These are phyloP conservation scores for Chloropsis hardwickii DNA, from an alignment of 2,113 vertebrate genomes.

Conservation along the genomic window DNA sequence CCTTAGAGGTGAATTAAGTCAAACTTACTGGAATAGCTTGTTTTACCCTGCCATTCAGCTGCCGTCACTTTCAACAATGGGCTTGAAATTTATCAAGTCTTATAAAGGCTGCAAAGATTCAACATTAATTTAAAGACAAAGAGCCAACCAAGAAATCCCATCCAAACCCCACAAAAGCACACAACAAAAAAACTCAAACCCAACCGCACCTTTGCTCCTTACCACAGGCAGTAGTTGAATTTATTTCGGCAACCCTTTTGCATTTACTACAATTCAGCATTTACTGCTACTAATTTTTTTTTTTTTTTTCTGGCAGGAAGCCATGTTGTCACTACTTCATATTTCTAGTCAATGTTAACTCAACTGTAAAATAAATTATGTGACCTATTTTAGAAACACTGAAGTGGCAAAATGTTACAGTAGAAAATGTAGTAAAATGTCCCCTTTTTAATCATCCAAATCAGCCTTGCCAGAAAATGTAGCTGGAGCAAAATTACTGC, in stretches of 20 bases:
- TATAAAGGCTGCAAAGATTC: not conserved
- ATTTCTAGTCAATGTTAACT: conserved; percentile 27
- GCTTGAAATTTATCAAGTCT: not conserved
- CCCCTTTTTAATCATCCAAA: not conserved
- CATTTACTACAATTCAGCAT: not conserved
- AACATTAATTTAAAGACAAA: not conserved
- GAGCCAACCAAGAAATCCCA: not conserved
- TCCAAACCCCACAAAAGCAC: not conserved
- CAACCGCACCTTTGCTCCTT: not conserved
- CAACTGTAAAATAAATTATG: conserved; percentile 33
- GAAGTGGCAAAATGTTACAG: conserved; percentile 9
- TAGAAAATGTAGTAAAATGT: not conserved
- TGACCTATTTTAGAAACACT: conserved; percentile 42
- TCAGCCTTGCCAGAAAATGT: not conserved
- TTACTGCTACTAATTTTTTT: not conserved
- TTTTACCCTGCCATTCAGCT: not conserved
- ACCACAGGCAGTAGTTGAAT: not conserved
- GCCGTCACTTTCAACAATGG: not conserved
- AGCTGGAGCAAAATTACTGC: not conserved
- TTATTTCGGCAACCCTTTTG: not conserved
- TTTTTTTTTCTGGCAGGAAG: not conserved
- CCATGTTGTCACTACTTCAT: not conserved
- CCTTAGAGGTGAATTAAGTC: not conserved
- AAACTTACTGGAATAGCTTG: not conserved
- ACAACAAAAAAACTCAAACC: not conserved